Evolutionary conservation across 2,113 vertebrate genomes (phyloP), one percentile per base, ranked within the genome.

Genomic region (Sylvia atricapilla): DNA sequence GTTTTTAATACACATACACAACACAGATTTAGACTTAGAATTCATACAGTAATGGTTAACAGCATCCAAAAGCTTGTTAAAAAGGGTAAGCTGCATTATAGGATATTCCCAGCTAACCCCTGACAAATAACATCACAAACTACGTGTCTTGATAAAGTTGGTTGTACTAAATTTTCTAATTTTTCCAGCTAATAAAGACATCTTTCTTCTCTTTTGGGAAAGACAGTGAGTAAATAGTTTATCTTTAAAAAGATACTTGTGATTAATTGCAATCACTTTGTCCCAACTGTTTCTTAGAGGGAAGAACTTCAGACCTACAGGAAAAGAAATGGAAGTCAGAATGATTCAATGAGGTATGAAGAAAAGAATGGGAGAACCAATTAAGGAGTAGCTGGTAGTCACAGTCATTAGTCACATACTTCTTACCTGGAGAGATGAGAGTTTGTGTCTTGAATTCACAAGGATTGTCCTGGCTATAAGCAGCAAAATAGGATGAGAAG

Each of bases 381-480:
- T 41, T 66, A 84, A 87, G 25, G 15, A 87, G 47, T 39, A 82
- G 20, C 12, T 53, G 20, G 27, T 35, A 85, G 59, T 39, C 27
- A 87, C 3, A 87, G 58, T 25, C 27, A 95, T 66, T 67, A 67
- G 13, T 74, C 82, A 70, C 12, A 31, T 55, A 55, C 47, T 68
- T 79, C 97, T 97, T 97, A 99, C 99, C 99, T 99, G 98, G 66
- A 99, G 87, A 89, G 95, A 92, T 64, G 97, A 27, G 79, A 99
- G 97, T 84, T 98, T 98, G 24, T 97, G 96, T 41, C 97, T 98
- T 77, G 98, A 96, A 89, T 96, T 98, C 96, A 98, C 98, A 81
- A 99, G 97, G 62, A 99, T 97, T 44, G 98, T 96, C 75, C 98
- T 98, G 69, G 98, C 98, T 93, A 99, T 63, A 77, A 99, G 97